Conservation (phyloP, 2,888 invertebrate genomes). For the Linnaemya vulpina region DNA sequence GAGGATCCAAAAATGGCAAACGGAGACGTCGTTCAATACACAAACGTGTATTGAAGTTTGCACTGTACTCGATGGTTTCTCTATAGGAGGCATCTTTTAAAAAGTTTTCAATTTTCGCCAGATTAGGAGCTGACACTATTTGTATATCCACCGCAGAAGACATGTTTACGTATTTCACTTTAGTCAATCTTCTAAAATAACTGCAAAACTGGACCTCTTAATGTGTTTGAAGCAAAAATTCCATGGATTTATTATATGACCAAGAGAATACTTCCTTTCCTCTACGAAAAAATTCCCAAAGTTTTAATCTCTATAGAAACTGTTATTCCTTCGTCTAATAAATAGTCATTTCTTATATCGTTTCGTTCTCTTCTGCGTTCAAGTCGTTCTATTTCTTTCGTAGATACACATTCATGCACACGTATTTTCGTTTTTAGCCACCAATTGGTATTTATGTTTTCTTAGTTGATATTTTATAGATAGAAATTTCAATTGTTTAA, state of each 20-base stretch:
- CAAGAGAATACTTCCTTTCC: not conserved
- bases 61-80: conserved; percentile 96
- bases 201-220: not conserved
- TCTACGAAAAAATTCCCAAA: not conserved
- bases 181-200: not conserved
- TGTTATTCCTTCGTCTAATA: conserved; percentile 54
- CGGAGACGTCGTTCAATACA: conserved; percentile 95
- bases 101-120: conserved; percentile 91
- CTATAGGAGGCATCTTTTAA: conserved; percentile 94
- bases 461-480: not conserved
- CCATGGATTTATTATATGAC: not conserved
- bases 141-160: conserved; percentile 85
- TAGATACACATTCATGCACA: conserved; percentile 34
- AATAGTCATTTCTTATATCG: conserved; percentile 56
- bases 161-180: conserved; percentile 50
- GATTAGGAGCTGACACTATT: conserved; percentile 87
- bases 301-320: conserved; percentile 56
- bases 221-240: not conserved
- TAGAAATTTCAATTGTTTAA: conserved; percentile 15
- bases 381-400: conserved; percentile 36
- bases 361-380: conserved; percentile 10
- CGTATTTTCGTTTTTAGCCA: conserved; percentile 28
- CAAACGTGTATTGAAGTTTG: conserved; percentile 95
- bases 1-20: conserved; percentile 98
- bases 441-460: conserved; percentile 7